Evolutionary conservation across 2,797 vertebrate genomes (phyloP), one percentile per base, ranked within the genome.

Genomic region (Acanthurus lineatus): DNA sequence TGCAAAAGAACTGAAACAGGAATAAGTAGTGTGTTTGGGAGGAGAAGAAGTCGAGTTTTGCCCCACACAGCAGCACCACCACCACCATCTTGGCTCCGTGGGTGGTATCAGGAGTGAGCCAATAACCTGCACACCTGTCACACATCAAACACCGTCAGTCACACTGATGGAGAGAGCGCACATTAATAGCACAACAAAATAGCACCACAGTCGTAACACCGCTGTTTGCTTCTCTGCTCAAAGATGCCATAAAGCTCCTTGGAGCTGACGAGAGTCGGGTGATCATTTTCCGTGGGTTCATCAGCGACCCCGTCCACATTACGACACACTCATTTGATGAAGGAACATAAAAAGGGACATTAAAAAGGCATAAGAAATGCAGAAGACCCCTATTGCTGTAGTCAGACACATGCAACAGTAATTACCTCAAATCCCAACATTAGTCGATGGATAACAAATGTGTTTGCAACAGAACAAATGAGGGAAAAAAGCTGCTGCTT

Each of bases 361-460:
- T 56, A 38, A 52, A 47, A 19, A 65, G 28, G 28, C 38, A 14
- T 44, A 25, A 60, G 14, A 62, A 66, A 70, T 4, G 48, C 48
- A 53, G n/a, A 58, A 3, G 35, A 45, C 4, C 17, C 7, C 14
- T n/a, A 28, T 32, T 0, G 2, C n/a, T 69, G 63, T 38, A 54
- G 44, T 68, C 53, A 48, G 67, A 44, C 22, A 74, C 52, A 74
- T 10, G 20, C 17, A 51, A 20, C 58, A 17, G 20, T 40, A 16
- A 48, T 48, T 20, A 32, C 17, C 22, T 60, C 45, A 45, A 75
- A 81, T 65, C 48, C 61, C 48, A 51, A 35, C 54, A 52, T 47
- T 60, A 60, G 15, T 45, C 20, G 40, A 69, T 52, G 51, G 25
- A 77, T 65, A 65, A 80, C 17, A 62, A 74, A 72, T 74, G 38